Evolutionary conservation across 2,113 vertebrate species (phyloP), one percentile per base, ranked within the genome.

Genomic region (Hemibates koningsi): DNA sequence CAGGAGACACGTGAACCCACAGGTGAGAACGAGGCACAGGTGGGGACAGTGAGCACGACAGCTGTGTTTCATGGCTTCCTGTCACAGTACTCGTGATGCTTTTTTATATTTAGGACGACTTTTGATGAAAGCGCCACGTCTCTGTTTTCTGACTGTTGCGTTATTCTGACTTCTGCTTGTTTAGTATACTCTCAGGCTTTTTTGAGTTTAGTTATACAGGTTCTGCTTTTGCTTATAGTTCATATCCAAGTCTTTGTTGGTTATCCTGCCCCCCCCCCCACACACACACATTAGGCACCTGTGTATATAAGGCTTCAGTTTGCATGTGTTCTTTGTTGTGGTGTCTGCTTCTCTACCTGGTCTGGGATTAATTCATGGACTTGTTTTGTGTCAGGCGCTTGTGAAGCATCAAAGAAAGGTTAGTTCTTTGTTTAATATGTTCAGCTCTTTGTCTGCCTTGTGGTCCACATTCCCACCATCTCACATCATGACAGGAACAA

Each of bases 101-200:
- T 41, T 14, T 6, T 24, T 4, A 71, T 43, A 0, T 43, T 41
- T 4, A 21, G 19, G 61, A 36, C 6, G 3, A n/a, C 1, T 0
- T 63, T 36, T 68, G 61, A 68, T 41, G n/a, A 68, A 21, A 41
- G 2, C 11, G 41, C 36, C 36, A 41, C 5, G 36, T 32, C 16
- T 24, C 53, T 56, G n/a, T 12, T 21, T 54, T 4, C 53, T 54
- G 6, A 24, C 12, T 24, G n/a, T 6, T 24, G n/a, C 1, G 6
- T 24, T 54, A 54, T 54, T 21, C n/a, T 54, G 52, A n/a, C 19
- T 53, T 53, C 52, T 53, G 52, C 19, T 6, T 6, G 9, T 21
- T 53, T 2, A 53, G 13, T 29, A 16, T 0, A 5, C 4, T 57
- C 54, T 57, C 54, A 7, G 6, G 24, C 24, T 57, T 13, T 5